A percentile compares a stretch with the other conserved stretches of the same genome.
These are phyloP conservation scores for Acleris literana DNA, from an alignment of 2,888 invertebrate species.

Conservation along the genomic window DNA sequence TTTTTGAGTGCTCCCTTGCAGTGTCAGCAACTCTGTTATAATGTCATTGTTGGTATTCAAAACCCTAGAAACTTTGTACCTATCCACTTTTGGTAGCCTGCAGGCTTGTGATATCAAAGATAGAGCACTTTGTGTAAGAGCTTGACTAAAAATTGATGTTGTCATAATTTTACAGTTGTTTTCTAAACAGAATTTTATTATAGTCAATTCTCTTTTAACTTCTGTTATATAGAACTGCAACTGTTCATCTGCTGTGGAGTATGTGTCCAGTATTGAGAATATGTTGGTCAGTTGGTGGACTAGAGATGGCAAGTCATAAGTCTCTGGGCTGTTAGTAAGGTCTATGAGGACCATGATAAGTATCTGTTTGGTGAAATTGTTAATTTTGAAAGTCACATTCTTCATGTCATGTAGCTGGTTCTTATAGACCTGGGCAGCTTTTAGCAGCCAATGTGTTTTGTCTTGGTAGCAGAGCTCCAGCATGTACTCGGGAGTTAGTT, in stretches of 20 bases:
- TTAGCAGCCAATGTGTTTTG: slow-evolving; percentile 76
- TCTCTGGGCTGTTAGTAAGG: slow-evolving; percentile 75
- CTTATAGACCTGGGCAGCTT: slow-evolving; percentile 75
- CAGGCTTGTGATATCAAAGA: slow-evolving; percentile 81
- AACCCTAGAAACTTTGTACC: slow-evolving; percentile 77
- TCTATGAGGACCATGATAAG: slow-evolving; percentile 79
- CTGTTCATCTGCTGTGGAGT: slow-evolving; percentile 69
- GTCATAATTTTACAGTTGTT: slow-evolving; percentile 79
- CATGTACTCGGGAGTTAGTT: slow-evolving; percentile 78
- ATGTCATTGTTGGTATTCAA: slow-evolving; percentile 75
- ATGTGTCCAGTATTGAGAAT: slow-evolving; percentile 76
- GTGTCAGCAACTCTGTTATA: slow-evolving; percentile 62
- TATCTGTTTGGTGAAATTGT: slow-evolving; percentile 78
- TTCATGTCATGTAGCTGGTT: slow-evolving; percentile 75
- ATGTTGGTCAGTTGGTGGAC: slow-evolving; percentile 75
- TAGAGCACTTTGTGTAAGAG: slow-evolving; percentile 73
- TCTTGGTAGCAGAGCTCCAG: slow-evolving; percentile 77
- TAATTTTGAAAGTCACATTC: slow-evolving; percentile 76
- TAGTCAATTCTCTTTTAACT: slow-evolving; percentile 76
- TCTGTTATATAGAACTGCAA: slow-evolving; percentile 77
- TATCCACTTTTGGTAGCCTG: slow-evolving; percentile 74
- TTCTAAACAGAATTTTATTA: slow-evolving; percentile 78
- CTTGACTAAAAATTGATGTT: slow-evolving; percentile 77
- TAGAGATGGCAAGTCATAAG: slow-evolving; percentile 71
- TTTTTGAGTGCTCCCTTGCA: slow-evolving; percentile 52